Percentiles rank a stretch among this genome's conserved stretches.
Conservation (phyloP, 2,797 vertebrate species). For the Melanotaenia nigrans region DNA sequence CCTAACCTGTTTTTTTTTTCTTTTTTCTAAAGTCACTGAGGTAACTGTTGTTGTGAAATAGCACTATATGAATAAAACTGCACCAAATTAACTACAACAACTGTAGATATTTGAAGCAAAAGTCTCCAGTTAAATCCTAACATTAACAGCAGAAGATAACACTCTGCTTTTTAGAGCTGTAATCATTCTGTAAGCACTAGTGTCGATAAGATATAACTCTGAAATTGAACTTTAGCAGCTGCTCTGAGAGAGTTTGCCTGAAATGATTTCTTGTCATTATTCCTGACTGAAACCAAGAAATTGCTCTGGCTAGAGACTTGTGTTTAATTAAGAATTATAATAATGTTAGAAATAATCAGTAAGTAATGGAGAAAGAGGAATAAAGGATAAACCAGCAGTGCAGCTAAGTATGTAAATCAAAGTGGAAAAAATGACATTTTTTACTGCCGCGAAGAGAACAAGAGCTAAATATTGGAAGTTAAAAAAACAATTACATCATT, state of each 20-base stretch:
- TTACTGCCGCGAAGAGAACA: conserved; percentile 40
- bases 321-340: conserved; percentile 58
- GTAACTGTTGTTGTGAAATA: background rate
- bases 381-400: conserved; percentile 46
- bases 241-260: conserved; percentile 29
- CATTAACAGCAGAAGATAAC: conserved; percentile 34
- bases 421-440: conserved; percentile 37
- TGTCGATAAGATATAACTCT: conserved; percentile 47
- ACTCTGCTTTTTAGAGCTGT: conserved; percentile 38
- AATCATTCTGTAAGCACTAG: conserved; percentile 31
- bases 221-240: conserved; percentile 18
- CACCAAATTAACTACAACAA: conserved; percentile 38
- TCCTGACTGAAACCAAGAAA: conserved; percentile 53
- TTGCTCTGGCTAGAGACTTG: conserved; percentile 32
- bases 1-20: background rate
- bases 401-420: conserved; percentile 43
- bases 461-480: conserved; percentile 49
- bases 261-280: conserved; percentile 42
- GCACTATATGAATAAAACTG: background rate
- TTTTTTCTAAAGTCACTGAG: background rate
- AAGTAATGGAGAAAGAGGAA: conserved; percentile 42
- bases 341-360: conserved; percentile 47
- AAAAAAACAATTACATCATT: conserved; percentile 58
- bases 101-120: conserved; percentile 38
- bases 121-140: conserved; percentile 23